Evolutionary conservation across 2,797 vertebrate species (phyloP), one percentile per base, ranked within the genome.

Genomic region (Phoeniculus purpureus): DNA sequence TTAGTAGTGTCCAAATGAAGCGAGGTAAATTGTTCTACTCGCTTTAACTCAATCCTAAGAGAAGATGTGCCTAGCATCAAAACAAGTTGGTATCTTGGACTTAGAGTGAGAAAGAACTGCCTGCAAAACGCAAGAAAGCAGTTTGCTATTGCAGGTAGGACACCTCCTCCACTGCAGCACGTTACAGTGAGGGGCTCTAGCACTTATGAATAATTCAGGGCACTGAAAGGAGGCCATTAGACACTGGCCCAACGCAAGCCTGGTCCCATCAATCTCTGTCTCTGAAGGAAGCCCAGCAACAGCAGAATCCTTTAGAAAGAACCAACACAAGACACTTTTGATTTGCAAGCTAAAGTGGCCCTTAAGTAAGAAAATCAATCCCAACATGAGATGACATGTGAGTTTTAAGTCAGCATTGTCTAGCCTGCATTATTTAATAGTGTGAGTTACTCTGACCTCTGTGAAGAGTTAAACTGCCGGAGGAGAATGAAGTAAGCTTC

Each of bases 131-230:
- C 32, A 51, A 82, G 87, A 83, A 92, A 92, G 34, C 45, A 54
- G 16, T 79, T 60, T 90, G 11, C 47, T 73, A 5, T 73, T 87
- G 71, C 62, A 94, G 78, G 94, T 92, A 15, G 71, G 61, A 29
- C 45, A 48, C 58, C 88, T 56, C 59, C 62, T 87, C 73, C 52
- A 45, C 62, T 59, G 67, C 84, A 56, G 10, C 29, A 16, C 12
- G 48, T 31, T 93, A 55, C 26, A 37, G 89, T 59, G 95, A 97
- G 95, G 82, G 3, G 75, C 88, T 93, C 67, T 60, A 90, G 90
- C 64, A 14, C 79, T 94, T 27, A 96, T 97, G 96, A 97, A 98
- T 98, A 97, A 98, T 97, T 97, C 97, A 97, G 78, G 48, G 56
- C 45, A 32, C 85, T 45, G 43, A 91, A 93, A 96, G 64, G 45